These are phyloP conservation scores for Ameiurus melas DNA, from an alignment of 2,113 vertebrate genomes.

Conservation along the genomic window DNA sequence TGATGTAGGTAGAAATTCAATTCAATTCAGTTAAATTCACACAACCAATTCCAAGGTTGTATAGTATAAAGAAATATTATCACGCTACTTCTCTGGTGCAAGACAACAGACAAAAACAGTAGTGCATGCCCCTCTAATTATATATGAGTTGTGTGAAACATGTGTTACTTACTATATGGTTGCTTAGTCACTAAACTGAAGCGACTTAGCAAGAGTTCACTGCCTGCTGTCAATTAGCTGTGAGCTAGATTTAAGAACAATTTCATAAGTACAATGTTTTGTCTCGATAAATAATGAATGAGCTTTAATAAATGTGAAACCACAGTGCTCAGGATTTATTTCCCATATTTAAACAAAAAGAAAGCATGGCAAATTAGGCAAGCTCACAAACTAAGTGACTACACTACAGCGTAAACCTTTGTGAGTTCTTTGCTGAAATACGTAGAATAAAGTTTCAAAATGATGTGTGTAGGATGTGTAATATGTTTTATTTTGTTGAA, in stretches of 20 bases:
- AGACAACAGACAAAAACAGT: not conserved
- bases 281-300: no score
- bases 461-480: no score
- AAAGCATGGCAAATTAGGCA: no score
- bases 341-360: no score
- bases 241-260: not conserved
- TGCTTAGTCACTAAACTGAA: not conserved
- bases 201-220: not conserved
- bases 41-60: not conserved
- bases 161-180: not conserved
- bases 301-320: not conserved
- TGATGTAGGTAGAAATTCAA: not conserved
- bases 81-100: not conserved
- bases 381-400: no score
- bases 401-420: no score
- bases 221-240: no score
- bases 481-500: no score
- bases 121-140: not conserved
- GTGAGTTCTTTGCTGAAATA: no score
- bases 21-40: not conserved
- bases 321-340: no score
- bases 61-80: not conserved
- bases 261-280: not conserved
- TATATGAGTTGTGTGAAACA: not conserved
- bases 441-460: no score